These are phyloP conservation scores for Lepidocolaptes lacrymiger DNA, from an alignment of 2,797 vertebrate genomes.

Conservation along the genomic window DNA sequence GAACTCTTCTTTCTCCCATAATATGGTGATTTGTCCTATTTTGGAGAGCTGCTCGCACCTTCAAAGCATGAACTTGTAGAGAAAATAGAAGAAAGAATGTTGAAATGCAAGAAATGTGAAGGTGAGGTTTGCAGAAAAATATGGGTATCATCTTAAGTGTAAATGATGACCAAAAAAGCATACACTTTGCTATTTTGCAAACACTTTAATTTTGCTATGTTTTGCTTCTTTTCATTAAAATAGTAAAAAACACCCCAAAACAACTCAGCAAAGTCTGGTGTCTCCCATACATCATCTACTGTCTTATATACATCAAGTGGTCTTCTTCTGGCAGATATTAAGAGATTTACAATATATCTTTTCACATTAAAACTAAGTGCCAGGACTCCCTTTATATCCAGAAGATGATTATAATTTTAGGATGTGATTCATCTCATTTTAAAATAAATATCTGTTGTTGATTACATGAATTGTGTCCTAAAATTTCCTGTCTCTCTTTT, in stretches of 20 bases:
- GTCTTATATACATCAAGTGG: not conserved
- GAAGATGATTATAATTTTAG: not conserved
- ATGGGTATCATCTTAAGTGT: not conserved
- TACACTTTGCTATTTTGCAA: not conserved
- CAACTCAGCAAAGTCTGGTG: not conserved
- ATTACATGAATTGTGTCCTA: not conserved
- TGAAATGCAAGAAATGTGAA: not conserved
- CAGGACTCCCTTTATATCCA: not conserved
- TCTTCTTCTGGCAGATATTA: not conserved
- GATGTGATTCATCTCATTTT: not conserved
- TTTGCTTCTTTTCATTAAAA: not conserved
- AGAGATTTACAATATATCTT: not conserved
- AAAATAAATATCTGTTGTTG: not conserved
- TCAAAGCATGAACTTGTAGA: not conserved
- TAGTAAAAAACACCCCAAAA: not conserved
- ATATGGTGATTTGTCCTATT: not conserved
- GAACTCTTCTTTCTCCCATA: not conserved
- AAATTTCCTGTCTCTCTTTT: not conserved
- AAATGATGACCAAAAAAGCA: not conserved
- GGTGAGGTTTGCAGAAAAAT: not conserved
- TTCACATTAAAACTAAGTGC: not conserved
- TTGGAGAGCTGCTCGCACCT: not conserved
- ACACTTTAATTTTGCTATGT: not conserved
- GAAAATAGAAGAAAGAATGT: not conserved
- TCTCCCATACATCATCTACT: not conserved